phyloP scores from a whole-genome alignment of 2,797 vertebrate genomes.

The Urophycis tenuis region DNA sequence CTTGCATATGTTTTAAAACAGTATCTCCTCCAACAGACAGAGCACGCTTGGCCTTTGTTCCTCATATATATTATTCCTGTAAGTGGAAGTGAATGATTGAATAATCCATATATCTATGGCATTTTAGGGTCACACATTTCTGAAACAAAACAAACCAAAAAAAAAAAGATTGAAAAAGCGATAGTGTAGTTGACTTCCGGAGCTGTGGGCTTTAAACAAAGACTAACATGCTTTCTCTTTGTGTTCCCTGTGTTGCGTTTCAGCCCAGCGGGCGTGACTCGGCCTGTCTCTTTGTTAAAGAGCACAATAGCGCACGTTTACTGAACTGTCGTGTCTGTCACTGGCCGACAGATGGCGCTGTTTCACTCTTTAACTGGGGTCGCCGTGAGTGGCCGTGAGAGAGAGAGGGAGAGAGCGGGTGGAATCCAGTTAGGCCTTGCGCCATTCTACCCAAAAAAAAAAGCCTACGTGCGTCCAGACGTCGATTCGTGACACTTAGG shows the following conservation, averaged over 20 bases:
- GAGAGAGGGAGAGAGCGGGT: background rate
- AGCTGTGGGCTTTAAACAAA: background rate
- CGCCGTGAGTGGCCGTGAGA: background rate
- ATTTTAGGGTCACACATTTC: background rate
- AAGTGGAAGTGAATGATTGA: background rate
- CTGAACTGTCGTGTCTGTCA: background rate
- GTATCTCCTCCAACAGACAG: background rate
- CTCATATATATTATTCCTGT: background rate
- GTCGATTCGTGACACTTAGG: background rate
- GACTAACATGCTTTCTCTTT: constrained; percentile 49
- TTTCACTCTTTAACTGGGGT: background rate
- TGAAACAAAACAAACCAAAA: background rate
- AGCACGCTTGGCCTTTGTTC: background rate
- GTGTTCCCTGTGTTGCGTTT: constrained; percentile 42
- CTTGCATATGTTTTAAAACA: background rate
- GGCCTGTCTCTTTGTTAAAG: constrained; percentile 22
- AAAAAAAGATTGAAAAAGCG: background rate
- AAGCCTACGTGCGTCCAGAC: background rate
- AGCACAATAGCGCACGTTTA: background rate
- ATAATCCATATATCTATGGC: background rate
- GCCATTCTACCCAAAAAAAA: background rate
- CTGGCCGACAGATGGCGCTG: constrained; percentile 1
- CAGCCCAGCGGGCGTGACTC: constrained; percentile 35
- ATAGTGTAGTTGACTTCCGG: background rate
- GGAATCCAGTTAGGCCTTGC: background rate